Base-by-base conservation (phyloP, 2,888 invertebrate species). In the Megalurothrips usitatus region DNA sequence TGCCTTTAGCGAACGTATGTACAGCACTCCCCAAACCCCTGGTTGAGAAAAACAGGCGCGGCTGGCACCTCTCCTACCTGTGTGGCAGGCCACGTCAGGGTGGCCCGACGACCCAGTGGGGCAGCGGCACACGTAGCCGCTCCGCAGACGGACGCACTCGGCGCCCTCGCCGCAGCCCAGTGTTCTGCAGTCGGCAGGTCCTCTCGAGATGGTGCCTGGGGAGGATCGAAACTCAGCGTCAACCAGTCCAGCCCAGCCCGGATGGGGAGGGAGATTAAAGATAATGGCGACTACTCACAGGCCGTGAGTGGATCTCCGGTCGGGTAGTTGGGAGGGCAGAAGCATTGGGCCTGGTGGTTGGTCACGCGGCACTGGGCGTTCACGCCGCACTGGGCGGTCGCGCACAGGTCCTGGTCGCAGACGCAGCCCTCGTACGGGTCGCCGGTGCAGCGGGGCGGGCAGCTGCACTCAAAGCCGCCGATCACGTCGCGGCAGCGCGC, bases 151-250 rank as follows among this genome's bases (percentile, higher is more conserved):
- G 84, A 96, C 92, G 88, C 96, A 96, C 87, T 94, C 93, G n/a
- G 94, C 94, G 83, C 94, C 94, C 85, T 92, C 91, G 84, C 94
- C 93, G 88, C 96, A 96, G 83, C 96, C 96, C 82, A 92, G 91
- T 1, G 94, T 94, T 84, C 96, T 91, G 87, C 96, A 96, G 86
- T 96, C 96, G 79, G 92, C 90, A 63, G 91, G 88, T 84, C 90
- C 90, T 82, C 89, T 88, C 86, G 91, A 91, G 83, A 88, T 87
- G 52, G 90, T 88, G 89, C 92, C 92, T 92, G 85, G 14, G 28
- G n/a, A n/a, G 34, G 34, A 43, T 6, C 34, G 6, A 43, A 43
- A 43, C 2, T 43, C 34, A 43, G 34, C 34, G 34, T 43, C 34
- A 43, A n/a, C n/a, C 34, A 6, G 34, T 43, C 34, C 34, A n/a